These are phyloP conservation scores for Cerastis leucographa DNA, from an alignment of 2,888 invertebrate genomes.

Conservation along the genomic window DNA sequence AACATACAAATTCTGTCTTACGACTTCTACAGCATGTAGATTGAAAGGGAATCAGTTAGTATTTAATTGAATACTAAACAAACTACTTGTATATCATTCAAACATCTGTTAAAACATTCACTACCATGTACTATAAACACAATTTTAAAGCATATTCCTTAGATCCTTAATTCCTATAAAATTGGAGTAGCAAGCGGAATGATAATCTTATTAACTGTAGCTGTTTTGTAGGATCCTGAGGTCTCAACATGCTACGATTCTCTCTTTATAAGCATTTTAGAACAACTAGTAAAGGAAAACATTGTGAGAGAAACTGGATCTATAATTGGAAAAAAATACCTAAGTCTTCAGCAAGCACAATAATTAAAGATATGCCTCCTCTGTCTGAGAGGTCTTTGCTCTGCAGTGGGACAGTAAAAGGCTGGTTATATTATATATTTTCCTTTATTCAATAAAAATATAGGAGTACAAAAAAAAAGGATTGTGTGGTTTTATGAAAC, in stretches of 20 bases:
- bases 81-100: not conserved
- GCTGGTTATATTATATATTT: no score
- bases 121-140: not conserved
- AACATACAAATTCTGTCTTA: not conserved
- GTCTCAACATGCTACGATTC: not conserved
- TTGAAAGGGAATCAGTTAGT: not conserved
- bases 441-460: not conserved
- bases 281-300: not conserved
- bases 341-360: not conserved
- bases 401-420: not conserved
- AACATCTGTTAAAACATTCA: not conserved
- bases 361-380: not conserved
- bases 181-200: not conserved
- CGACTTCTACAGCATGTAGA: not conserved
- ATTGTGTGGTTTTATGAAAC: no score
- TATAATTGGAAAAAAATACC: not conserved
- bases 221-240: no score
- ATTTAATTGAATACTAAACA: not conserved
- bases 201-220: not conserved
- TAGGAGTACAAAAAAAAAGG: no score
- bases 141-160: not conserved
- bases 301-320: no score
- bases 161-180: not conserved
- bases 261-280: not conserved
- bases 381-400: not conserved